Conservation (phyloP, 2,797 vertebrate genomes). For the Aviceda cuculoides region DNA sequence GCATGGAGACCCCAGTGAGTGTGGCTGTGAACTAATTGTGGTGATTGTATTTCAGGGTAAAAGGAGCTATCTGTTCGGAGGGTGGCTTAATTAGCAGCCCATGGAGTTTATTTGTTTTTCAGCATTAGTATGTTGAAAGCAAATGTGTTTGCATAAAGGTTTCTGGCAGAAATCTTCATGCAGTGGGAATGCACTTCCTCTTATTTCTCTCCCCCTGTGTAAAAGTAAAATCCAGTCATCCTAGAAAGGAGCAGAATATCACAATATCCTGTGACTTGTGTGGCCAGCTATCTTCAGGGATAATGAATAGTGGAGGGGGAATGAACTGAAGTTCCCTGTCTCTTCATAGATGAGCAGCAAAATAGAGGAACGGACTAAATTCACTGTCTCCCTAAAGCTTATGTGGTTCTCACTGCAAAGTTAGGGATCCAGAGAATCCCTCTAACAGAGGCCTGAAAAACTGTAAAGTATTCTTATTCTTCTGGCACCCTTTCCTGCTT, state of each 20-base stretch:
- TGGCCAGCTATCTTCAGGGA: background rate
- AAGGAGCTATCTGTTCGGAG: background rate
- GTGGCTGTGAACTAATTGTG: background rate
- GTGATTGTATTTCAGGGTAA: background rate
- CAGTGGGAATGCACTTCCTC: background rate
- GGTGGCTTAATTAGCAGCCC: background rate
- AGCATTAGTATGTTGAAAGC: background rate
- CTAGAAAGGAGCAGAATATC: background rate
- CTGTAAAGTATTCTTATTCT: background rate
- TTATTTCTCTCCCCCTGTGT: background rate
- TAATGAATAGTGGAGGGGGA: background rate
- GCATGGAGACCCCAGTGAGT: background rate
- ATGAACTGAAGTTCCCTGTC: background rate
- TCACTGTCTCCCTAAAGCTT: background rate
- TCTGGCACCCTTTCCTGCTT: background rate
- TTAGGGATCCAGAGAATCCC: background rate
- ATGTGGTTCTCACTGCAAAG: background rate
- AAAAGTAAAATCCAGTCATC: background rate
- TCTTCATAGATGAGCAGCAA: background rate
- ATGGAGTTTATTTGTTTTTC: background rate
- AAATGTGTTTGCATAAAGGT: background rate
- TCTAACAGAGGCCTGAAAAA: background rate
- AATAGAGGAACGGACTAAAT: background rate
- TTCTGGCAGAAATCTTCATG: background rate
- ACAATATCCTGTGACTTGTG: background rate